Evolutionary conservation across 2,797 vertebrate species (phyloP), one percentile per base, ranked within the genome.

Genomic region (Parambassis ranga): DNA sequence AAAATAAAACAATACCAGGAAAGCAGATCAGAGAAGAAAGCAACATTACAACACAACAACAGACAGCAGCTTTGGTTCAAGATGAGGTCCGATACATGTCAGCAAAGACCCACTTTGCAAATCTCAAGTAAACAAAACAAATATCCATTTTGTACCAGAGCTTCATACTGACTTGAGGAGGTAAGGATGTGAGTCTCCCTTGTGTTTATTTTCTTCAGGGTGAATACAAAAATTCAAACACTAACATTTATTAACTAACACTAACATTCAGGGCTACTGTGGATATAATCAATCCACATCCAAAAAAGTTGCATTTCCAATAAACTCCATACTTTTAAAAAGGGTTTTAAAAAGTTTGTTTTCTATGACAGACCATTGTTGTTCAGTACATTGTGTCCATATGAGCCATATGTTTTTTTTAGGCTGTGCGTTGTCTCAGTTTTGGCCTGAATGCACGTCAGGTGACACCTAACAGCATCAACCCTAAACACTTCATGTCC

Each of bases 11-110:
- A n/a, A n/a, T n/a, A n/a, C n/a, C n/a, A n/a, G n/a, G n/a, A n/a
- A 22, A 19, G 14, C 5, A 0, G 6, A 35, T 47, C 52, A 26
- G 14, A 39, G 10, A 2, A 48, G 8, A 3, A 33, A 57, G 64
- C 22, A 5, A 13, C 13, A 19, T 44, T 22, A 14, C 7, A 46
- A 1, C n/a, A 26, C 23, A 9, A 27, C n/a, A 49, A 15, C 13
- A 50, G 23, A 51, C 22, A 15, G 14, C 20, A 32, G 16, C 5
- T 62, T 32, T 49, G 10, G 24, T 30, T 55, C 20, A 35, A 15
- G 33, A 26, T 39, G 26, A 53, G 11, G 35, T 51, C 31, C 44
- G 26, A 57, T 46, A 46, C n/a, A 59, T 10, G 36, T 64, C 53
- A 35, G 15, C 35, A 27, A 18, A 39, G 19, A 41, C 55, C 1